Base-by-base conservation (phyloP, 1,140 invertebrate species). In the Saccostrea cuccullata region DNA sequence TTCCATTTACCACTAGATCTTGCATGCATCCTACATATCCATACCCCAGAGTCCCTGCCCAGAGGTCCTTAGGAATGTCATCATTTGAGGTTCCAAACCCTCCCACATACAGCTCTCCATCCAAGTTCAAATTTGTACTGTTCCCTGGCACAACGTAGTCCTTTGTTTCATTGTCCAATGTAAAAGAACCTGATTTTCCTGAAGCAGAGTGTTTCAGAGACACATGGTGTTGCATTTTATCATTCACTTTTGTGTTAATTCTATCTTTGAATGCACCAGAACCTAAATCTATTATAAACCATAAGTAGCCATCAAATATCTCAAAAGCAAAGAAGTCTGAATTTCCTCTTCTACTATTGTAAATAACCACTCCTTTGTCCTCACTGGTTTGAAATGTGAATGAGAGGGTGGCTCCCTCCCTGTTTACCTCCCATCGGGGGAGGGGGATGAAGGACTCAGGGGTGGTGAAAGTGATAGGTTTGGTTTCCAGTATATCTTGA, bases 21-120 rank as follows among this genome's bases (percentile, higher is more conserved):
- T 98, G 96, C 93, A 99, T 96, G 94, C 99, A 99, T 4, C 99
- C 99, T 1, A 99, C 98, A 93, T 98, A 99, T 17, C 99, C 99
- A 92, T 98, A 97, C 85, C 97, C 96, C 36, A 99, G 95, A 9
- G 97, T 97, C 0, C 97, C 98, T 6, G 98, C 97, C 98, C 98
- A 99, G 60, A 99, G 94, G 55, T 97, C 97, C 3, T 97, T 96
- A 4, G 98, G 98, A 47, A 97, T 96, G 55, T 88, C 64, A 36
- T 93, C 82, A 90, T 92, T 85, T 82, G 91, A 82, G 91, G 94
- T 86, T 88, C 94, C 94, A 77, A 93, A 90, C 0, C 98, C 98
- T 12, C 98, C 99, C 9, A 99, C 96, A 93, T 97, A 99, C 86
- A 99, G 95, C 23, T 90, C 88, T 0, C 98, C 98, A 90, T 98